Conservation (phyloP, 2,888 invertebrate species). For the Synanthedon formicaeformis region DNA sequence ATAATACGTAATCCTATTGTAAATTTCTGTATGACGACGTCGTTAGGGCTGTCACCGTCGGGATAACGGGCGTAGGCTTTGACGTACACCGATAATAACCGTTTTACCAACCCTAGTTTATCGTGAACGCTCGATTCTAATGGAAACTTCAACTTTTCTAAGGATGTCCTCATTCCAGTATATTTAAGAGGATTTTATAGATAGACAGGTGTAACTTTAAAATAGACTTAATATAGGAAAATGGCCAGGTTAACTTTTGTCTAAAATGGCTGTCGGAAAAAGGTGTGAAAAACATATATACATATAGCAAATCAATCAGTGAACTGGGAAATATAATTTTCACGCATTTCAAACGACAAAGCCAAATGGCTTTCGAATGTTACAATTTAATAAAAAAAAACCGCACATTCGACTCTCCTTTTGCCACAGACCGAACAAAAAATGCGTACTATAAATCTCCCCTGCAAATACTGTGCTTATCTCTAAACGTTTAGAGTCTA, state of each 20-base stretch:
- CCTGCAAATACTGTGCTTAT: not conserved
- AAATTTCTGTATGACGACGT: not conserved
- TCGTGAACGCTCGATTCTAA: not conserved
- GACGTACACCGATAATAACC: not conserved
- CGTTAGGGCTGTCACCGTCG: not conserved
- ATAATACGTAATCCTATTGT: not conserved
- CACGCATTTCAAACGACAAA: not conserved
- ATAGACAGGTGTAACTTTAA: too few relatives aligned
- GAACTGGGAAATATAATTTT: not conserved
- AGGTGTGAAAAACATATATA: too few relatives aligned
- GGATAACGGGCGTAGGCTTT: not conserved
- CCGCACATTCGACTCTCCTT: not conserved
- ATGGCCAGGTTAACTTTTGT: too few relatives aligned
- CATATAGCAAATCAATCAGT: too few relatives aligned
- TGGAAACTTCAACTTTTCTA: too few relatives aligned
- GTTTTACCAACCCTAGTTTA: not conserved
- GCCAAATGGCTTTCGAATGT: conserved; percentile 1
- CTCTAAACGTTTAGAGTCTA: not conserved
- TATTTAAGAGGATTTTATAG: too few relatives aligned
- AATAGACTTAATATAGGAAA: too few relatives aligned
- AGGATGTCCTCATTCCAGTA: too few relatives aligned
- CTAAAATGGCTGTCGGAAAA: too few relatives aligned
- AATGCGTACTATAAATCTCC: not conserved
- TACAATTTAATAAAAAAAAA: not conserved
- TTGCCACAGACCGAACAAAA: not conserved